Evolutionary conservation across 2,888 invertebrate genomes (phyloP), one percentile per base, ranked within the genome.

Genomic region (Actias luna): DNA sequence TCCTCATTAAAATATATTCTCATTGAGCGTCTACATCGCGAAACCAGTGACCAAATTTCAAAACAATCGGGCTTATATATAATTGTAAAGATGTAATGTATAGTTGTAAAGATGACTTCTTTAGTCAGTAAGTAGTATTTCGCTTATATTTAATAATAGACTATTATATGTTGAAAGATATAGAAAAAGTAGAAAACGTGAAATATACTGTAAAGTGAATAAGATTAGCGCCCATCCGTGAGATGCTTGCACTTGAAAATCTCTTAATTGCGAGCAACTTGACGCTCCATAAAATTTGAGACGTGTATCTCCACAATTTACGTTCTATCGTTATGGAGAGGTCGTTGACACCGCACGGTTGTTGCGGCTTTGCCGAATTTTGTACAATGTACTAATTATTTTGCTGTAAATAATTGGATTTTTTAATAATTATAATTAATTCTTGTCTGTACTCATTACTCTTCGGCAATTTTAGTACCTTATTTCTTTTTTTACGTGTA

Each of bases 281-380:
- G 87, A 86, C 89, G 91, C 82, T 88, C 86, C 87, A 90, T 91
- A 90, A 91, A 90, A 84, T 85, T 87, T 84, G 68, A 85, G 79
- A 84, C 80, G 80, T n/a, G n/a, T 82, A 82, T 77, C 79, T 80
- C 78, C 82, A 76, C 77, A 79, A 75, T 71, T 81, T 80, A 82
- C 82, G 79, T 82, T 85, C 83, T 84, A 82, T 76, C 76, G 76
- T 69, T 72, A 29, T 65, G 73, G 65, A 65, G 77, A 76, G 89
- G 83, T 89, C 88, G 68, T 74, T 81, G 89, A 87, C 89, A 59
- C 59, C 46, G 55, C 46, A 50, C 67, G 64, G 64, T 65, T 12
- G 46, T 31, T n/a, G 25, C 52, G 25, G 39, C 18, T 52, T 39
- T 39, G 18, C 31, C 42, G 58, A 62, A 62, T 62, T 62, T 29